Percentiles rank a stretch among this genome's conserved stretches.
phyloP scores from a whole-genome alignment of 1,140 invertebrate genomes.

The Ips typographus region DNA sequence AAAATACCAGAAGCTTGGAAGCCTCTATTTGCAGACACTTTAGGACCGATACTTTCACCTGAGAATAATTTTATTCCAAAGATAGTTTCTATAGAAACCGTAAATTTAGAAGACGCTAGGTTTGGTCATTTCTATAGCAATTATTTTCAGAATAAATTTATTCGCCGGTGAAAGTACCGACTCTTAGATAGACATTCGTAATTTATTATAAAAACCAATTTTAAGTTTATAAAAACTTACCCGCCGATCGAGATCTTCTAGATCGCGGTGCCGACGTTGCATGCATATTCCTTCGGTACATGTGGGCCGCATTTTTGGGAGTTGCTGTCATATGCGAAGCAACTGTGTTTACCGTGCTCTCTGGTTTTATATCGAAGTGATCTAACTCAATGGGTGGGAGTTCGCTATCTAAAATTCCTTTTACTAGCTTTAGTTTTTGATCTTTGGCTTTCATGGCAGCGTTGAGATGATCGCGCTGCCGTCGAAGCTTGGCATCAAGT shows the following conservation, averaged over 20 bases:
- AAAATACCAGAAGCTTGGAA: too few relatives aligned
- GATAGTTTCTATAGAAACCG: too few relatives aligned
- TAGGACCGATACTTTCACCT: too few relatives aligned
- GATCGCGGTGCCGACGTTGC: constrained; percentile 1
- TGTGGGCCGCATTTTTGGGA: constrained; percentile 16
- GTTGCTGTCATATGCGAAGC: constrained; percentile 17
- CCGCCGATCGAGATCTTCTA: constrained; percentile 36
- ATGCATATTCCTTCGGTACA: constrained; percentile 22
- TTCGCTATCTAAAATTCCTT: constrained; percentile 55
- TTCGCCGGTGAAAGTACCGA: too few relatives aligned
- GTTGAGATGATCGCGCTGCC: constrained; percentile 66
- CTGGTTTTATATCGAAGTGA: constrained; percentile 18
- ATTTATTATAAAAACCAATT: background rate
- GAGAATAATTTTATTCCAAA: too few relatives aligned
- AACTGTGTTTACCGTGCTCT: constrained; percentile 5
- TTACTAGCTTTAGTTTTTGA: constrained; percentile 56
- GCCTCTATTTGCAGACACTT: too few relatives aligned
- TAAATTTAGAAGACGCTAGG: too few relatives aligned
- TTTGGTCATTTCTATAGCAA: too few relatives aligned
- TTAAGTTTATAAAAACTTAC: constrained; percentile 4
- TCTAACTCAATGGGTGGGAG: constrained; percentile 37
- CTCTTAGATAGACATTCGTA: background rate
- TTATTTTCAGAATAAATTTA: too few relatives aligned
- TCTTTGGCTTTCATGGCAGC: constrained; percentile 57
- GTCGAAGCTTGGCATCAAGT: constrained; percentile 64